Conservation (phyloP, 2,113 vertebrate species). For the Corythaixoides concolor region DNA sequence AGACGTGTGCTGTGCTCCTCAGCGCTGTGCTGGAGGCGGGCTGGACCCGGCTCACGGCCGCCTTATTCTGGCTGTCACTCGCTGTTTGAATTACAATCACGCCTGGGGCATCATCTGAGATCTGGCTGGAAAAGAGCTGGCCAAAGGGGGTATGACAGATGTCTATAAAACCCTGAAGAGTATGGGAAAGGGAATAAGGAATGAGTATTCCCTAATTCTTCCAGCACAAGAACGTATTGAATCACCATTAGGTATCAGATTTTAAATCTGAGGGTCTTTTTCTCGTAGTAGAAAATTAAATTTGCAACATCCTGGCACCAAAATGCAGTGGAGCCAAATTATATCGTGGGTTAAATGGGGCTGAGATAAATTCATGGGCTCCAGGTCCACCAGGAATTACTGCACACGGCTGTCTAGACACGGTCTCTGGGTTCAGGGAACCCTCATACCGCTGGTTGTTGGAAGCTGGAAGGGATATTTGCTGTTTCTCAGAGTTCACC, state of each 20-base stretch:
- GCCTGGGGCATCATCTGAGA: conserved; percentile 13
- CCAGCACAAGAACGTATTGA: not conserved
- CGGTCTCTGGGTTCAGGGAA: not conserved
- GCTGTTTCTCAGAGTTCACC: not conserved
- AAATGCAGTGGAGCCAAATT: not conserved
- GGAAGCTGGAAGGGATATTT: not conserved
- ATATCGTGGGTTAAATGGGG: not conserved
- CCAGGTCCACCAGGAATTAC: not conserved
- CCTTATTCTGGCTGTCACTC: not conserved
- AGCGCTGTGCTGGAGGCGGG: not conserved
- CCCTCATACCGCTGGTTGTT: not conserved
- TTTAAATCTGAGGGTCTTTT: not conserved
- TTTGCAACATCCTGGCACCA: not conserved
- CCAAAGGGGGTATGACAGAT: conserved; percentile 19
- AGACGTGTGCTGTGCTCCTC: not conserved
- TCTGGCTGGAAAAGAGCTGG: conserved; percentile 1
- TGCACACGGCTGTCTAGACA: not conserved
- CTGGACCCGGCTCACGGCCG: fast-evolving
- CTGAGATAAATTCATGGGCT: not conserved
- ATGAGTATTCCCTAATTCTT: fast-evolving
- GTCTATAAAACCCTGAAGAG: not conserved
- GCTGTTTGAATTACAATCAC: not conserved
- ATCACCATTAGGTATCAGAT: not conserved
- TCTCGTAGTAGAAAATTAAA: not conserved
- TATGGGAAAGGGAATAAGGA: not conserved